A percentile compares a stretch with the other conserved stretches of the same genome.
Evolutionary conservation across 2,797 vertebrate species (phyloP).

Genomic region (Argya squamiceps): DNA sequence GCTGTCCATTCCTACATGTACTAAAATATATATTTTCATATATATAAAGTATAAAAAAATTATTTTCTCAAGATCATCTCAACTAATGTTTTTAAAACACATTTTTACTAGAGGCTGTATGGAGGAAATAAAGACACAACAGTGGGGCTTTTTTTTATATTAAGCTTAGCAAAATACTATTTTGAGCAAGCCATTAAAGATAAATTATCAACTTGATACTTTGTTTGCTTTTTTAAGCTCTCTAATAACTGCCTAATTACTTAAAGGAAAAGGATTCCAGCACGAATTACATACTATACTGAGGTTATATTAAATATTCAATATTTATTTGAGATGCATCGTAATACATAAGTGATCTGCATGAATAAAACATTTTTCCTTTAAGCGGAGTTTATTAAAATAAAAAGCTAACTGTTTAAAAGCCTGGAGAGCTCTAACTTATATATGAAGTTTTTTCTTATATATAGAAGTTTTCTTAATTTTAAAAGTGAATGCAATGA

Average conservation of each 20-base stretch:
- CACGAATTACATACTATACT: neutral
- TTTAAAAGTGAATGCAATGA: neutral
- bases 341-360: neutral
- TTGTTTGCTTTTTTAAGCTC: neutral
- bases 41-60: neutral
- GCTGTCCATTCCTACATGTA: neutral
- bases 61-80: neutral
- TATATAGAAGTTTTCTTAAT: neutral
- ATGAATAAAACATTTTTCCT: conserved; percentile 25
- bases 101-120: neutral
- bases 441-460: neutral
- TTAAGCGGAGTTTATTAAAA: neutral
- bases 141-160: neutral
- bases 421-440: neutral
- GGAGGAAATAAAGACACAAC: neutral
- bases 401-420: neutral
- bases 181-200: neutral
- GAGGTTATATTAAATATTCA: conserved; percentile 1
- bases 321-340: neutral
- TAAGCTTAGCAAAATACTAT: neutral
- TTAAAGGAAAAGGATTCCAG: neutral
- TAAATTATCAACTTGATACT: neutral
- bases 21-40: neutral
- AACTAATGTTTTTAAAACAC: neutral
- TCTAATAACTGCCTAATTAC: neutral